phyloP scores from a whole-genome alignment of 2,888 invertebrate species.

The Alentia gelatinosa region DNA sequence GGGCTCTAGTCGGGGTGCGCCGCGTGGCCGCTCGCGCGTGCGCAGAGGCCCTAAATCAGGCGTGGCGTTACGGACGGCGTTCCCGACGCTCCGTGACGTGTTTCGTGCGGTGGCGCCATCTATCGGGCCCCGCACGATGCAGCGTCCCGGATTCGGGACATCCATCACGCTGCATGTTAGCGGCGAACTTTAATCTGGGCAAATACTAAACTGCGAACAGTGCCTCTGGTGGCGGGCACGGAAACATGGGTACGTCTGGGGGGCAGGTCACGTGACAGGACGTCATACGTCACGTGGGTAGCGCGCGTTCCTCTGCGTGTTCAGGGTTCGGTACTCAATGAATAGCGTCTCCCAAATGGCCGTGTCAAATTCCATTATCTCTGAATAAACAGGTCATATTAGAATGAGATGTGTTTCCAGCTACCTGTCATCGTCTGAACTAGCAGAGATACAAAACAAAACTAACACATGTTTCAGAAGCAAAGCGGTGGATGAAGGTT shows the following conservation, averaged over 20 bases:
- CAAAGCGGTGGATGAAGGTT: too few relatives aligned
- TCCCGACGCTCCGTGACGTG: slow-evolving; percentile 7
- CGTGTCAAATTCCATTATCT: neutral
- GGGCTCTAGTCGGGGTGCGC: neutral
- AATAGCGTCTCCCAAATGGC: neutral
- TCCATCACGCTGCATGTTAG: neutral
- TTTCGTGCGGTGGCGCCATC: slow-evolving; percentile 32
- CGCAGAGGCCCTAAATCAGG: slow-evolving; percentile 27
- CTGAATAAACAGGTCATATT: neutral
- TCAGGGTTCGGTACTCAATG: neutral
- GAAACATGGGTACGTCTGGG: neutral
- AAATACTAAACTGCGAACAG: neutral
- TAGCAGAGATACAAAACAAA: too few relatives aligned
- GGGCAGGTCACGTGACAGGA: neutral
- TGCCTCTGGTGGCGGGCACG: neutral
- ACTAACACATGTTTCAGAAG: too few relatives aligned
- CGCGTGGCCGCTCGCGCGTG: neutral
- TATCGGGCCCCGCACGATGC: neutral
- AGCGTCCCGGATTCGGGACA: neutral
- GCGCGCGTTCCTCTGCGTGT: neutral
- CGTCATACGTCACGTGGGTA: neutral
- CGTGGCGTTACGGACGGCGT: neutral
- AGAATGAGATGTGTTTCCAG: too few relatives aligned
- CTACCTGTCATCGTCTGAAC: too few relatives aligned
- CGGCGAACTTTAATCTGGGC: neutral